These are phyloP conservation scores for Drosophila persimilis DNA, from an alignment of 1,140 invertebrate species.

Conservation along the genomic window DNA sequence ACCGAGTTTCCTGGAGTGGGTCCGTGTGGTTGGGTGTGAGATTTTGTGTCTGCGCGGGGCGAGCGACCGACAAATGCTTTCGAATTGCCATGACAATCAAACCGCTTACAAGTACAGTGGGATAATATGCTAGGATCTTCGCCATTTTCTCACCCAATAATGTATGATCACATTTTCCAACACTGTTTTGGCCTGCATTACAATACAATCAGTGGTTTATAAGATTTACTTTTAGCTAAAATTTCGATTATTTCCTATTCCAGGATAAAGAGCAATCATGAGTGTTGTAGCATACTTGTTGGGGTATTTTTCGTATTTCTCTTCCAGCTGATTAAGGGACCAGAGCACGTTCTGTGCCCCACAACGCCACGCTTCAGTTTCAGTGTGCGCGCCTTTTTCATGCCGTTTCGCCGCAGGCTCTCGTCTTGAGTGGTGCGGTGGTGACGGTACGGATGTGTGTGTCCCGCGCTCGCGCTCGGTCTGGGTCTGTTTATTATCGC, in stretches of 20 bases:
- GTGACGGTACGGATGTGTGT: conserved; percentile 8
- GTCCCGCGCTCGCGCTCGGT: conserved; percentile 30
- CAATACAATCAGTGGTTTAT: no score
- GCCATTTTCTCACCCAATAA: not conserved
- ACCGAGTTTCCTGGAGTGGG: conserved; percentile 12
- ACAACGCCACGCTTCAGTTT: conserved; percentile 70
- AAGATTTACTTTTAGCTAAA: no score
- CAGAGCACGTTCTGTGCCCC: conserved; percentile 30
- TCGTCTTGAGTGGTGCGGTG: conserved; percentile 25
- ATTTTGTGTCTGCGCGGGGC: conserved; percentile 38
- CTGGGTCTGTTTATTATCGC: conserved; percentile 75
- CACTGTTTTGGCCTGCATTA: no score
- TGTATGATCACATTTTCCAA: no score
- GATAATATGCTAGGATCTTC: conserved; percentile 3
- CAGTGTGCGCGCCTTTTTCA: conserved; percentile 56
- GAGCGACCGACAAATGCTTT: conserved; percentile 78
- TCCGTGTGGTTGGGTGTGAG: conserved; percentile 25
- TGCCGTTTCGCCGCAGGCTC: conserved; percentile 46
- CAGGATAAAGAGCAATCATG: no score
- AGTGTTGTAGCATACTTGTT: conserved; percentile 12
- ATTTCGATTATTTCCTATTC: no score
- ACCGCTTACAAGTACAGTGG: conserved; percentile 78
- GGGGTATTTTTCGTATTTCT: not conserved
- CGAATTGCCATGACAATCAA: conserved; percentile 81
- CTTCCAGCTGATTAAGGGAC: not conserved